Base-by-base conservation (phyloP, 2,888 invertebrate species). In the Chaitophorus viminalis region DNA sequence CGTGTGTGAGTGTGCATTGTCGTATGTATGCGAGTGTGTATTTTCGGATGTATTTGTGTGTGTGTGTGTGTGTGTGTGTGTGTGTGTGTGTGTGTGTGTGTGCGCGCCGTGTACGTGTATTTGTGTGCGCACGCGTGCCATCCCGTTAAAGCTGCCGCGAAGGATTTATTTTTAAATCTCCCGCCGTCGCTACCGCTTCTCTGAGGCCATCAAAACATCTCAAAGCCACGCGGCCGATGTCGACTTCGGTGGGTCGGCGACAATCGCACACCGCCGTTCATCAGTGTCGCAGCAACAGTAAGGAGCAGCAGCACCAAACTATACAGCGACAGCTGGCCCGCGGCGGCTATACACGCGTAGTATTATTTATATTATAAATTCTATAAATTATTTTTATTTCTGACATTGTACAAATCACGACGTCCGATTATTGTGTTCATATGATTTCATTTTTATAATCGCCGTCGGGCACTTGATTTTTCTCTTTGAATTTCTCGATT, bases 161-260 rank as follows among this genome's bases (percentile, higher is more conserved):
- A 74, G 54, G 82, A 82, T 82, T 82, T 82, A 82, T 82, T 82
- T 82, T 82, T 82, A 82, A 82, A 82, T 36, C 82, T 74, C 82
- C 82, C 82, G 54, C 82, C 82, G 72, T 33, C 72, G 17, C 68
- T 29, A 1, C 82, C 54, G 46, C 25, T 25, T 60, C 54, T 33
- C 60, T 3, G 36, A n/a, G 74, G 82, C 82, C 82, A 54, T 52
- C 82, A 17, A 72, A 82, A 78, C 72, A 33, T 82, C 82, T 33
- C 72, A 21, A 74, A 74, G 72, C 82, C 74, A 74, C 82, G 52
- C 68, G 68, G 9, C 68, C 82, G 82, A 36, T 52, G 36, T 33
- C 54, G 54, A 68, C 29, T 29, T 11, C 68, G 25, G 60, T 31
- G 31, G 68, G 68, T 68, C 68, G 70, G 31, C 70, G 70, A 70